Conservation (phyloP, 2,888 invertebrate species). For the Fabriciana adippe region DNA sequence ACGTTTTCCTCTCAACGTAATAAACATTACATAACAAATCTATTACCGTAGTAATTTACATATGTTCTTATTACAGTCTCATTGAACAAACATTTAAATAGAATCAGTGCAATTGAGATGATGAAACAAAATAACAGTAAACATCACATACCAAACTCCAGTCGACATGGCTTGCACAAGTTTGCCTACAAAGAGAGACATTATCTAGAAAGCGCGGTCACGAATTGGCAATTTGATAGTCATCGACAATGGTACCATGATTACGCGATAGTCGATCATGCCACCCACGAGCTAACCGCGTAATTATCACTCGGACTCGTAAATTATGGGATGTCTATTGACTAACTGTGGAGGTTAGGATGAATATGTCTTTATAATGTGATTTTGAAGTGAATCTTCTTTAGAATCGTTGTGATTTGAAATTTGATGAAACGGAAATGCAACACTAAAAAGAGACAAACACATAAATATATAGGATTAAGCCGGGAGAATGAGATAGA, state of each 20-base stretch:
- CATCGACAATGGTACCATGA: conserved; percentile 59
- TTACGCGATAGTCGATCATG: conserved; percentile 40
- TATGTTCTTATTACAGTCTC: too few relatives aligned
- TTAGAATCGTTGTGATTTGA: too few relatives aligned
- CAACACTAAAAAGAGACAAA: too few relatives aligned
- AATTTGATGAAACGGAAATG: too few relatives aligned
- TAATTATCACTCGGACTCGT: conserved; percentile 71
- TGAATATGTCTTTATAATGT: too few relatives aligned
- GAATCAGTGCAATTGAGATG: background rate
- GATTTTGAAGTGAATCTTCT: too few relatives aligned
- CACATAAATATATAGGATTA: too few relatives aligned
- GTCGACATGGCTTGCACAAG: conserved; percentile 24
- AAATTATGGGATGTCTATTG: conserved; percentile 62
- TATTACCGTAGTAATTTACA: too few relatives aligned
- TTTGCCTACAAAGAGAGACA: conserved; percentile 68
- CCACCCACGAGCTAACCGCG: conserved; percentile 56
- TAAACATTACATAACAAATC: too few relatives aligned
- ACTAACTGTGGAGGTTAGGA: background rate
- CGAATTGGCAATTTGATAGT: conserved; percentile 74
- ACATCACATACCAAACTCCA: conserved; percentile 12
- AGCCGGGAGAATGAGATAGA: too few relatives aligned
- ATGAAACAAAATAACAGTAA: conserved; percentile 15
- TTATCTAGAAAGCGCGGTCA: conserved; percentile 68
- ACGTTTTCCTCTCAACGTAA: too few relatives aligned
- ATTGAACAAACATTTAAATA: background rate